These are phyloP conservation scores for Zoroaster sp. DNA, from an alignment of 53 echinoderm and acorn worm genomes.

Conservation along the genomic window DNA sequence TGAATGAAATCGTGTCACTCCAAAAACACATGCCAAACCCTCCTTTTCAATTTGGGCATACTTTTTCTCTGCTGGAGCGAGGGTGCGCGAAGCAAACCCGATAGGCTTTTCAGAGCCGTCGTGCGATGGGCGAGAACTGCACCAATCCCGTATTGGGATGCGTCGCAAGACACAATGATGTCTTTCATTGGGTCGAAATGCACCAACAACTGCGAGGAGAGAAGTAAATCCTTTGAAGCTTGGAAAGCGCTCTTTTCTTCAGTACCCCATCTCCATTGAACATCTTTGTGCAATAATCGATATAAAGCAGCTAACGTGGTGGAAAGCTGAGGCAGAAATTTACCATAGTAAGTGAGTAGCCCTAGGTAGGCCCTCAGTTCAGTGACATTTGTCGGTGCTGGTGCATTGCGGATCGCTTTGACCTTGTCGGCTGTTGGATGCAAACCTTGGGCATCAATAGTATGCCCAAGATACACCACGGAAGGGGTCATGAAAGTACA, in stretches of 20 bases:
- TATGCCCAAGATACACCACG: constrained; percentile 42
- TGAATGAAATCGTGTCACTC: too few species aligned
- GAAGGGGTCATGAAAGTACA: constrained; percentile 29
- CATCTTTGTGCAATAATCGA: constrained; percentile 12
- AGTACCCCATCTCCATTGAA: too few species aligned
- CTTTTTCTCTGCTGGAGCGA: too few species aligned
- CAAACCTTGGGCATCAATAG: constrained; percentile 46
- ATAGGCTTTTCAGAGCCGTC: too few species aligned
- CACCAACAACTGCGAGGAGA: constrained; percentile 18
- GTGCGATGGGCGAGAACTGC: constrained; percentile 56
- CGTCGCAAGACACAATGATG: constrained; percentile 58
- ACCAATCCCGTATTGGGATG: constrained; percentile 64
- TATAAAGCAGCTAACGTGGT: constrained; percentile 24
- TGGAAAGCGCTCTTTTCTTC: constrained; percentile 27
- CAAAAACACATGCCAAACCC: too few species aligned
- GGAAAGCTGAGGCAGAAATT: constrained; percentile 51
- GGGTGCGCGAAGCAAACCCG: too few species aligned
- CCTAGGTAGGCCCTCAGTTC: too few species aligned
- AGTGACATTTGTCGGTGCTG: too few species aligned
- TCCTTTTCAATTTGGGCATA: too few species aligned
- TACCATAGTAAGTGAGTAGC: constrained; percentile 34
- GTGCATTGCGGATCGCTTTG: constrained; percentile 42
- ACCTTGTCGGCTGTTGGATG: constrained; percentile 46
- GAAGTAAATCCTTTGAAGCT: constrained; percentile 12
- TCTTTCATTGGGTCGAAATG: constrained; percentile 58